Percentiles rank a stretch among this genome's conserved stretches.
phyloP scores from a whole-genome alignment of 2,113 vertebrate species.

The Arvicanthis niloticus region DNA sequence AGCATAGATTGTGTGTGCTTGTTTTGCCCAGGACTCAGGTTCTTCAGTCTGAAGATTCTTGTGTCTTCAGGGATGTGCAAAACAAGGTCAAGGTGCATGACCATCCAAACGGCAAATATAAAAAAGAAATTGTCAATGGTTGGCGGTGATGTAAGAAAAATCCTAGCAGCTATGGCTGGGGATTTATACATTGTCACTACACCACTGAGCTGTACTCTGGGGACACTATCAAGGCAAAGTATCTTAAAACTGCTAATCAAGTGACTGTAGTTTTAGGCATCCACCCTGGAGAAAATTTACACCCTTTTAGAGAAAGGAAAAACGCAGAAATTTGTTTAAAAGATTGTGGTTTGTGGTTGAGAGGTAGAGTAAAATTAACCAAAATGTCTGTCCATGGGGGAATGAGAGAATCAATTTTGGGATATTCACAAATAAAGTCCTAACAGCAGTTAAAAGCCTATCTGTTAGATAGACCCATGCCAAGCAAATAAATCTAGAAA shows the following conservation, averaged over 20 bases:
- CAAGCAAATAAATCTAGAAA: constrained; percentile 24
- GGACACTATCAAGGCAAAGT: neutral
- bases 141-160: constrained; percentile 35
- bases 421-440: constrained; percentile 39
- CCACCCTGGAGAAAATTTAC: constrained; percentile 28
- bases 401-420: neutral
- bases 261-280: neutral
- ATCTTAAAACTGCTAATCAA: constrained; percentile 13
- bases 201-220: neutral
- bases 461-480: neutral
- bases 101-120: constrained; percentile 50
- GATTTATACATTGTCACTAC: neutral
- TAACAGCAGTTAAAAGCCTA: constrained; percentile 6
- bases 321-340: neutral
- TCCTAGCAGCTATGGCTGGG: neutral
- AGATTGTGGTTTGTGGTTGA: constrained; percentile 25
- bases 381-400: neutral
- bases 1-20: constrained; percentile 50
- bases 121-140: constrained; percentile 33
- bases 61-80: constrained; percentile 58
- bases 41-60: constrained; percentile 69
- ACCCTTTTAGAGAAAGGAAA: neutral
- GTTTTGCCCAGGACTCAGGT: constrained; percentile 68
- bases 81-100: neutral
- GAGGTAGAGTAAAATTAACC: neutral